Evolutionary conservation across 2,113 vertebrate species (phyloP), one percentile per base, ranked within the genome.

Genomic region (Pachyramphus minor): DNA sequence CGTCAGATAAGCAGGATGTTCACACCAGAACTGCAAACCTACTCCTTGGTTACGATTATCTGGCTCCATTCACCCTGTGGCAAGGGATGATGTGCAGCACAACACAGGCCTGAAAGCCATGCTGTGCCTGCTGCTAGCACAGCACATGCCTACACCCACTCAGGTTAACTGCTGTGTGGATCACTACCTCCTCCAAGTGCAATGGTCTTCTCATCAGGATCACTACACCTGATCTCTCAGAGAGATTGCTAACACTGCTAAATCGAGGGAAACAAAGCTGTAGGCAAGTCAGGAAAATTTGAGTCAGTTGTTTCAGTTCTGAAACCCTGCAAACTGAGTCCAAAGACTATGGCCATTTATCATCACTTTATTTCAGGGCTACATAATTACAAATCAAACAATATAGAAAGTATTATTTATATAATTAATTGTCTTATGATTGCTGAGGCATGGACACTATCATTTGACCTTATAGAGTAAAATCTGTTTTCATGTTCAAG

Each of bases 41-140:
- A 5, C 3, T 58, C n/a, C 47, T 41, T 49, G 39, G 11, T 44
- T 37, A 27, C 64, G 68, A 24, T 37, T 25, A 63, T 14, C 14
- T 1, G 1, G 13, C 25, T 49, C 4, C 1, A 0, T 28, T 44
- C 27, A 35, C 24, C 52, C 58, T 33, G 24, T 1, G 0, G 41
- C 9, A 22, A 28, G 18, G 24, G 37, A 6, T 50, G 52, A 44
- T 0, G 0, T 49, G 23, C 42, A 37, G 16, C n/a, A 47, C 12
- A 27, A 20, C 23, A 30, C 17, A 33, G 27, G 23, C 9, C 59
- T 39, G 64, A 71, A 76, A 73, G 19, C 28, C 33, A 7, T 7
- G 7, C 5, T 31, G 5, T 11, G 35, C 12, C 7, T 30, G 33
- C 42, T 20, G 50, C 22, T 1, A 45, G 24, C 58, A 50, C 9